Conservation (phyloP, 2,113 vertebrate species). For the Apus apus region DNA sequence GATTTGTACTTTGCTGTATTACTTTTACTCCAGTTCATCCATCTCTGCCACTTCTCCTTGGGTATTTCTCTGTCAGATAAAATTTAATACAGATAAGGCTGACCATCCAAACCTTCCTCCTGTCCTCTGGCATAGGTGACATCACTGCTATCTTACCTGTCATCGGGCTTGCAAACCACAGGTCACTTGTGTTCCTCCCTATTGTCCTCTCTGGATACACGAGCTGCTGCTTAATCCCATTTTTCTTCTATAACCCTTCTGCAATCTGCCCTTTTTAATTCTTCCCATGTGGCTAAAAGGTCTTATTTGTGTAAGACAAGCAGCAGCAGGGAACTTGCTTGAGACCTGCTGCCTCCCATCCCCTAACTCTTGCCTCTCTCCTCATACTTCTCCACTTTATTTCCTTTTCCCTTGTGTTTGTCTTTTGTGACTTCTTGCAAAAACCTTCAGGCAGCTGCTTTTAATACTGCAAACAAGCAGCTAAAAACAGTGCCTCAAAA, state of each 20-base stretch:
- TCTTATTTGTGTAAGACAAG: neutral
- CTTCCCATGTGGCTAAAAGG: accelerated
- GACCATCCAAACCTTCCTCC: neutral
- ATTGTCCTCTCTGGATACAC: neutral
- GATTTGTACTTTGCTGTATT: neutral
- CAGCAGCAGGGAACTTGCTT: neutral
- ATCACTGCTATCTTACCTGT: neutral
- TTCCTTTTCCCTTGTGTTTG: neutral
- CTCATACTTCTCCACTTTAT: neutral
- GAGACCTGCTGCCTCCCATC: neutral
- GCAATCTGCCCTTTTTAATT: neutral
- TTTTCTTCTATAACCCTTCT: neutral
- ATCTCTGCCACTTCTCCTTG: neutral
- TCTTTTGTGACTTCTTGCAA: neutral
- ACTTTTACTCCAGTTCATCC: neutral
- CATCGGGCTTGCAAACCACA: neutral
- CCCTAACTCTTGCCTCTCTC: neutral
- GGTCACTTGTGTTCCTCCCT: neutral
- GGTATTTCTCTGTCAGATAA: neutral
- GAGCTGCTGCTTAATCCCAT: neutral
- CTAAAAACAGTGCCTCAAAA: neutral
- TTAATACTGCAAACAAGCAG: neutral
- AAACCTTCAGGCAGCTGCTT: neutral
- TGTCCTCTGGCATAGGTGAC: neutral
- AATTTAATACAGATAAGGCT: neutral